A percentile compares a stretch with the other conserved stretches of the same genome.
Conservation (phyloP, 2,113 vertebrate genomes). For the Myotis yumanensis region DNA sequence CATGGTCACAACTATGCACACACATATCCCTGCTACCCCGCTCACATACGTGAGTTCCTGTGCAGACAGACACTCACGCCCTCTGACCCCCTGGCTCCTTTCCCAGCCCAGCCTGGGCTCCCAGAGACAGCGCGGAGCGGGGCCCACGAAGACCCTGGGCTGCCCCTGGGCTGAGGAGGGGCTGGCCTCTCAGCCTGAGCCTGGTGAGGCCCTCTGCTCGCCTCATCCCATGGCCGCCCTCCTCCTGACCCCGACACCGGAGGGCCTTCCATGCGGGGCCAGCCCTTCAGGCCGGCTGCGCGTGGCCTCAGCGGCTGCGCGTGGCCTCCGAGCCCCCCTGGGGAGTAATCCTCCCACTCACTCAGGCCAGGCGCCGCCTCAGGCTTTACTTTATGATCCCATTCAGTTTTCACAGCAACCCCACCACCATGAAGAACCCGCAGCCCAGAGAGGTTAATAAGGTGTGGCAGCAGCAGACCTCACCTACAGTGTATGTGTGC, state of each 20-base stretch:
- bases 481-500: fast-evolving
- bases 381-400: not conserved
- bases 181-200: not conserved
- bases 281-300: not conserved
- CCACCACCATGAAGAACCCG: not conserved
- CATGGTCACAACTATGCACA: not conserved
- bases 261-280: not conserved
- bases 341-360: not conserved
- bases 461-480: not conserved
- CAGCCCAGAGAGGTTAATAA: not conserved
- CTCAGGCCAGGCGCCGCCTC: not conserved
- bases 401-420: not conserved
- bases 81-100: not conserved
- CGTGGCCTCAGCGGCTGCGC: not conserved
- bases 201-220: fast-evolving
- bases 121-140: not conserved
- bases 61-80: fast-evolving
- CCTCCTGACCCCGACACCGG: not conserved
- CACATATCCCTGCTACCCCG: fast-evolving
- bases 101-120: no score
- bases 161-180: no score
- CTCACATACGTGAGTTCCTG: fast-evolving
- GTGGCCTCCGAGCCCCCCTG: no score
- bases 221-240: not conserved
- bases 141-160: no score